Evolutionary conservation across 2,113 vertebrate genomes (phyloP).

Genomic region (Hepsetus odoe): DNA sequence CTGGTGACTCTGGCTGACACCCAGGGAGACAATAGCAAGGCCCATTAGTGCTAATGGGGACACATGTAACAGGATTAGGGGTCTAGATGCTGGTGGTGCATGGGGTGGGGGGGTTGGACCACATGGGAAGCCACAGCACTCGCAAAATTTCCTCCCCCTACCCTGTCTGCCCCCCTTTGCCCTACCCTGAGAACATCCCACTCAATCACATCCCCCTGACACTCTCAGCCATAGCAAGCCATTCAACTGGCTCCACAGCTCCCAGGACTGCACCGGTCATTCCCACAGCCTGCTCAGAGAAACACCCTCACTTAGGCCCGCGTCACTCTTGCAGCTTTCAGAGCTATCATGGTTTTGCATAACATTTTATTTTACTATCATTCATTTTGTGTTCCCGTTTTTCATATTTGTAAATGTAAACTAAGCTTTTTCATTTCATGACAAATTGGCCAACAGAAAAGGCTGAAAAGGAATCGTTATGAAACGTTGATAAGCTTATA

Average conservation of each 20-base stretch:
- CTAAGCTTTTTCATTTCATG: no score
- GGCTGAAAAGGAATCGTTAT: no score
- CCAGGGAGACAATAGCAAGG: slow-evolving; percentile 65
- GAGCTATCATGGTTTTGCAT: not conserved
- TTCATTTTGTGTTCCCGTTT: no score
- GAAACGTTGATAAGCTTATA: no score
- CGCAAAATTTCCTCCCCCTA: slow-evolving; percentile 32
- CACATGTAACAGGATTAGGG: slow-evolving; percentile 76
- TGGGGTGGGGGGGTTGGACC: slow-evolving; percentile 59
- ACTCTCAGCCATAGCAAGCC: slow-evolving; percentile 52
- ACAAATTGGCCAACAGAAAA: no score
- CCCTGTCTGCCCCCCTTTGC: slow-evolving; percentile 49
- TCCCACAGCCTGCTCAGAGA: slow-evolving; percentile 50
- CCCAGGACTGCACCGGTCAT: slow-evolving; percentile 48
- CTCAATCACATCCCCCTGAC: slow-evolving; percentile 64
- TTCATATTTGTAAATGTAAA: no score
- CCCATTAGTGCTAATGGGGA: slow-evolving; percentile 75
- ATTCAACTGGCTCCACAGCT: slow-evolving; percentile 41
- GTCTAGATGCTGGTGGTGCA: slow-evolving; percentile 65
- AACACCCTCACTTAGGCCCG: slow-evolving; percentile 23
- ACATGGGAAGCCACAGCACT: slow-evolving; percentile 69
- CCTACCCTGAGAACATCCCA: slow-evolving; percentile 59
- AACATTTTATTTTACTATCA: not conserved
- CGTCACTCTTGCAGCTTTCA: slow-evolving; percentile 34
- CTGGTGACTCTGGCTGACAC: slow-evolving; percentile 74